Base-by-base conservation (phyloP, 2,888 invertebrate genomes). In the Pammene fasciana region DNA sequence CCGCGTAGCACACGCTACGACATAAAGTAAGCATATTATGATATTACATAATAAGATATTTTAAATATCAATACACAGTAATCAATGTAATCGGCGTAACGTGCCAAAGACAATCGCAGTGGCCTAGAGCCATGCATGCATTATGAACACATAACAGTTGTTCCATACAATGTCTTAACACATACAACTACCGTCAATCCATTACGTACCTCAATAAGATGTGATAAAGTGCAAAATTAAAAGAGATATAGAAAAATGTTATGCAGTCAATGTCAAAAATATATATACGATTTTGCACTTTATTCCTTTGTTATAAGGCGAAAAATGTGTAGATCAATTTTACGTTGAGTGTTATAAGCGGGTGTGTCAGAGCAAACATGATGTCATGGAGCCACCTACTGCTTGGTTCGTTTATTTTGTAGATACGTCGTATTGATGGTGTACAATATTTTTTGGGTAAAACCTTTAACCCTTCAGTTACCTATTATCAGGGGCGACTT, bases 381-480 rank as follows among this genome's bases (percentile, higher is more conserved):
- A 89, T 88, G 86, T 89, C 89, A 88, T 83, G 18, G 75, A 79
- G 26, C 26, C 86, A 80, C 85, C 83, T 76, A 83, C 86, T 72
- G 71, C 73, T 66, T 75, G 72, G 72, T 73, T 60, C 60, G 46
- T 60, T 61, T 41, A 9, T 38, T 54, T 67, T 54, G 48, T 50
- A 62, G 41, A 68, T 48, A 62, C 62, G 55, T 16, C 48, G 55
- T 55, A 46, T 26, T 61, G 61, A 46, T 56, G 18, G 18, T 62
- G 56, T 13, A 13, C 48, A 11, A 43, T 68, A 48, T 67, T 38
- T 52, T 54, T 48, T 16, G 26, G n/a, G n/a, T n/a, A n/a, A n/a
- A n/a, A n/a, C n/a, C 26, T 26, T 26, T 26, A 26, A 26, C 26
- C 26, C 26, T 26, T 26, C 26, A 26, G 26, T 4, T 26, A 26